Evolutionary conservation across 2,113 vertebrate species (phyloP).

Genomic region (Illadopsis cleaveri): DNA sequence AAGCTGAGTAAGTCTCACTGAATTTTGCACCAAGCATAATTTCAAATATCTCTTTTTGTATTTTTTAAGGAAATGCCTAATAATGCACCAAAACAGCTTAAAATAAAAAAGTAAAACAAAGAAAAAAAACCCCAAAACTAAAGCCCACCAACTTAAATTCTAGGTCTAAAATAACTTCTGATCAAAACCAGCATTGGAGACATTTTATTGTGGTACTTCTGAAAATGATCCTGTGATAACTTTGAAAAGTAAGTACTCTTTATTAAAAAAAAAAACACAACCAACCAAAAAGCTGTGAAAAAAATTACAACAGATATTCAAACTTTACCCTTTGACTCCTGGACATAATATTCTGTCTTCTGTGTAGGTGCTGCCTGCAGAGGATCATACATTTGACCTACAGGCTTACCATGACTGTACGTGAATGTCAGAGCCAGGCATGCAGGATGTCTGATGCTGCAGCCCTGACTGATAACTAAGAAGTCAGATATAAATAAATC

Average conservation of each 20-base stretch:
- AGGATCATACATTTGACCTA: background rate
- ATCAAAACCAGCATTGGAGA: background rate
- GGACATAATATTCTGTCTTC: background rate
- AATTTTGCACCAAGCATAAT: background rate
- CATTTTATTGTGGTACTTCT: background rate
- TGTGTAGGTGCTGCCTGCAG: background rate
- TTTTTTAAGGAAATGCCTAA: background rate
- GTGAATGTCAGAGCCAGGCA: background rate
- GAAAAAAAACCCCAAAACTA: background rate
- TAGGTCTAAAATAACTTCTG: background rate
- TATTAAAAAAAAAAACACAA: background rate
- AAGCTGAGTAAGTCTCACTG: background rate
- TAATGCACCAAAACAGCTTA: background rate
- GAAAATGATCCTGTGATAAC: background rate
- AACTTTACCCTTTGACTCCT: background rate
- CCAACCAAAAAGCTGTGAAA: background rate
- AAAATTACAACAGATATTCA: background rate
- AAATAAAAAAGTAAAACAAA: background rate
- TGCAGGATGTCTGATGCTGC: constrained; percentile 22
- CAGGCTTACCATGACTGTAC: background rate
- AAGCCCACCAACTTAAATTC: background rate
- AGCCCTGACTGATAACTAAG: constrained; percentile 53
- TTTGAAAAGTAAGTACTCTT: background rate
- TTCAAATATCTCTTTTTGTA: background rate
- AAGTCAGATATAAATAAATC: constrained; percentile 71